Evolutionary conservation across 1,140 invertebrate species (phyloP).

Genomic region (Sipha flava): DNA sequence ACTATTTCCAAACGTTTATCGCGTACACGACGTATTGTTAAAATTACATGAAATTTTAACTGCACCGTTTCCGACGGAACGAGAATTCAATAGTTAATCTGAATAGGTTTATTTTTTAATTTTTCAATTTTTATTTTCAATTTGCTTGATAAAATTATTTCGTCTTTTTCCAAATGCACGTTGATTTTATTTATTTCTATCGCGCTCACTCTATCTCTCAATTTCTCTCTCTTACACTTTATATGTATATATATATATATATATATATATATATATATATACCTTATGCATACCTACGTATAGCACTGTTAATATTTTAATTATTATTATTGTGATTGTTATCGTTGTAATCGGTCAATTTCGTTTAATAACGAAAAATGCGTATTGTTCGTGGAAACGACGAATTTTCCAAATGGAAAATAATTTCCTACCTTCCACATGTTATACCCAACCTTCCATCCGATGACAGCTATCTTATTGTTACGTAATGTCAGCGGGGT

Average conservation of each 20-base stretch:
- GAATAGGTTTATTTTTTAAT: no score
- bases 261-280: no score
- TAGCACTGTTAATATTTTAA: no score
- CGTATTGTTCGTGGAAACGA: neutral
- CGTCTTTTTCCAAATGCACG: neutral
- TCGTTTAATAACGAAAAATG: neutral
- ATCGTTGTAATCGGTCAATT: no score
- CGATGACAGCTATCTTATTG: neutral
- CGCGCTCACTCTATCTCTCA: no score
- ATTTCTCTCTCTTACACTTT: no score
- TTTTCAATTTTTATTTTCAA: no score
- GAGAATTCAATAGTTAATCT: no score
- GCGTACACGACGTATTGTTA: neutral
- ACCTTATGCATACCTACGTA: no score
- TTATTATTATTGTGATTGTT: no score
- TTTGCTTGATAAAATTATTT: neutral
- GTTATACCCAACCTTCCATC: neutral
- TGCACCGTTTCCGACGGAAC: neutral
- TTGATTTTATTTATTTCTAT: neutral
- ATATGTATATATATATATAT: no score
- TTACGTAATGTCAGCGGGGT: neutral
- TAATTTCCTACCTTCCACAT: neutral
- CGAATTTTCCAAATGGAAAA: neutral
- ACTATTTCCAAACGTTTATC: neutral
- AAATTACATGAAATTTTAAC: neutral